Base-by-base conservation (phyloP, 2,797 vertebrate genomes). In the Chlorospingus flavigularis region DNA sequence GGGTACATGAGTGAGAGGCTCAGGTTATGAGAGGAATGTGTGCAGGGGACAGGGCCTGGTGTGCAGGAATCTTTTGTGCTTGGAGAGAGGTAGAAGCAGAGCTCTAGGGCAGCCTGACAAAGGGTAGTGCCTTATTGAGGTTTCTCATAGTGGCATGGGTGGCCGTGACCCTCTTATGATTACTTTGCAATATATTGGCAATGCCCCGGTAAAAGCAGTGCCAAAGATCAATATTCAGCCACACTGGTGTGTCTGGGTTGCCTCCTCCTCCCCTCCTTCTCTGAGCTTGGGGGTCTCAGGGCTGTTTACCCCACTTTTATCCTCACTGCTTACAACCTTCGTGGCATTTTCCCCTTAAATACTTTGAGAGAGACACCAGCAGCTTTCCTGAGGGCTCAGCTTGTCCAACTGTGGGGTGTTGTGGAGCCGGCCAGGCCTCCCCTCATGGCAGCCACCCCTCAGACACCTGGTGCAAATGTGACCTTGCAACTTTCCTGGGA, bases 401-500 rank as follows among this genome's bases (percentile, higher is more conserved):
- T 3, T 25, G 25, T 6, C 42, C 1, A 6, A 10, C 20, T 26
- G 10, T 9, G 45, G 23, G 25, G 31, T 10, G 14, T 0, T 45
- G 35, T 6, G 5, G 65, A 21, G 23, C 43, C 0, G 1, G 33
- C 31, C 1, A 0, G 0, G 31, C 31, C 15, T 24, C 20, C 10
- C 54, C 77, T 60, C 54, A 30, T 2, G 3, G 37, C 2, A 0
- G 35, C 47, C 14, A 2, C 11, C 19, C 10, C 48, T 23, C 7
- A 62, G 42, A 26, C 10, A 53, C 10, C 10, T 6, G 12, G 9
- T 21, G 55, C 25, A 7, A 28, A 51, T 1, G 7, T 8, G 30
- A 53, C 14, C n/a, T 30, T 18, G 50, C 47, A 43, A 20, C 21
- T 40, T 74, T 16, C 37, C 35, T 42, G 13, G 24, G 35, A 57